Base-by-base conservation (phyloP, 2,797 vertebrate genomes). In the Prionace glauca region DNA sequence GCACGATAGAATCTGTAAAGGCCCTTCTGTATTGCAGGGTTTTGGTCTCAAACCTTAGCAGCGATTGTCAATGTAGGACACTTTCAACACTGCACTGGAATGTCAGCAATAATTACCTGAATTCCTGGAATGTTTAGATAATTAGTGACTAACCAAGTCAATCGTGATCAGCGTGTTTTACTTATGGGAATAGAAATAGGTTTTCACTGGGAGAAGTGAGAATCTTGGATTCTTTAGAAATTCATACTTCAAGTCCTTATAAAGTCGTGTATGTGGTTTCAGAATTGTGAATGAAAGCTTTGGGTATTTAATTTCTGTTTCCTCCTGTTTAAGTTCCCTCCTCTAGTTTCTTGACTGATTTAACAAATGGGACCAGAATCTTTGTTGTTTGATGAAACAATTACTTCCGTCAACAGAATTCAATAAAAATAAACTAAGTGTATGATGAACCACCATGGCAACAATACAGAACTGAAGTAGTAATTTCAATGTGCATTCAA, bases 221-320 rank as follows among this genome's bases (percentile, higher is more conserved):
- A 92, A 36, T 67, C n/a, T n/a, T 69, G 90, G n/a, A 92, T 24
- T 92, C n/a, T 92, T 92, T 24, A 41, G n/a, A 92, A 69, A 67
- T 69, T 41, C 16, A n/a, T 24, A 67, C 41, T 67, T 92, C 9
- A 69, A 65, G 24, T 41, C 36, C 65, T 92, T 92, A 36, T 69
- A 29, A 88, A 60, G 60, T 16, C 3, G n/a, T 65, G 14, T 20
- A 20, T 1, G 32, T 91, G 16, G 88, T 9, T 65, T 18, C 56
- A n/a, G n/a, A 92, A 67, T 92, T 92, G 18, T 67, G 90, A 92
- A 69, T 24, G 20, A 92, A 92, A 92, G 62, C 62, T 92, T 69
- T n/a, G 36, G 90, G 7, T 24, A 69, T 92, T 90, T 41, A 69
- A 92, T 69, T 92, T 36, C 62, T 41, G 65, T 2, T 10, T 69